Conservation (phyloP, 2,797 vertebrate species). For the Otus scops region DNA sequence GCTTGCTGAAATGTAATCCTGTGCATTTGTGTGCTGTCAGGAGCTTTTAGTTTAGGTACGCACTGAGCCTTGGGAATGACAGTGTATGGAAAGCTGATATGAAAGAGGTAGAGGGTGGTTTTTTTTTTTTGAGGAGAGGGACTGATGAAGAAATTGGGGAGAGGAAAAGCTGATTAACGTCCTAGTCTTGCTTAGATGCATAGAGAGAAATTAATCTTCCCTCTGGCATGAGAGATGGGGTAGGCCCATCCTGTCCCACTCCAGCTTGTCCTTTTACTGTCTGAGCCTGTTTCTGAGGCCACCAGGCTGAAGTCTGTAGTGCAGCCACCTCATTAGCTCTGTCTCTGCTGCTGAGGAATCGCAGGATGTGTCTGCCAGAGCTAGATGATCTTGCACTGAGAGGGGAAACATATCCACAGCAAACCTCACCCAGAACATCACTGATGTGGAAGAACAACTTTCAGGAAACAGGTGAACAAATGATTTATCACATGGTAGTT, state of each 20-base stretch:
- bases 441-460: slow-evolving; percentile 46
- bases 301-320: not conserved
- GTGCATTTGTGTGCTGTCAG: not conserved
- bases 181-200: not conserved
- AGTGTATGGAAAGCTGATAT: not conserved
- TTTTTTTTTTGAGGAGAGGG: not conserved
- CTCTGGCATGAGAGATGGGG: not conserved
- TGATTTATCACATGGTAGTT: slow-evolving; percentile 14
- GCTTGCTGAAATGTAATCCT: not conserved
- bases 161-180: not conserved
- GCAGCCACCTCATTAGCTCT: not conserved
- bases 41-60: not conserved
- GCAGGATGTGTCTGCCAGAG: not conserved
- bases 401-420: not conserved
- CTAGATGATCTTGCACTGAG: not conserved
- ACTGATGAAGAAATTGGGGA: not conserved
- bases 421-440: not conserved
- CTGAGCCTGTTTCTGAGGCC: not conserved
- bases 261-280: not conserved
- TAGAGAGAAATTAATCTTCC: not conserved
- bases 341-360: not conserved
- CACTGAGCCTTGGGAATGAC: not conserved
- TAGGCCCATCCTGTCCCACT: not conserved
- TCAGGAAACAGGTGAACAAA: not conserved
- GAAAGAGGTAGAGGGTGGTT: not conserved